phyloP scores from a whole-genome alignment of 2,888 invertebrate species.

The Torymus aiolomorphi region DNA sequence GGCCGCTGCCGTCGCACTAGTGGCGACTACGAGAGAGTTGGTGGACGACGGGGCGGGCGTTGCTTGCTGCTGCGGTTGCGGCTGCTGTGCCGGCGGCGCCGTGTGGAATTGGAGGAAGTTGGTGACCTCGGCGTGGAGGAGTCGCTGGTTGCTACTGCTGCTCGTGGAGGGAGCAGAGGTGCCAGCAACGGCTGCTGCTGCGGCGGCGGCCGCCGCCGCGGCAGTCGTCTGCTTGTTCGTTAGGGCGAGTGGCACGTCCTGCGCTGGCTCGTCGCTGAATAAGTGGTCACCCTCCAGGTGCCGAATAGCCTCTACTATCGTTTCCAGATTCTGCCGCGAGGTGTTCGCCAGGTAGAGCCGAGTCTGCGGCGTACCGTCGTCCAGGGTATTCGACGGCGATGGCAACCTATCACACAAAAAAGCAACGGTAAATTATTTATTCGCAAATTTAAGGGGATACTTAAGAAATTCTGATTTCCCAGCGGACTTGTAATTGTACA shows the following conservation, averaged over 20 bases:
- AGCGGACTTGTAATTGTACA: no score
- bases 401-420: conserved; percentile 77
- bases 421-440: no score
- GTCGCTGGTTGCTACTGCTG: conserved; percentile 75
- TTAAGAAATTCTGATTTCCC: no score
- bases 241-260: conserved; percentile 71
- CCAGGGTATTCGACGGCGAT: conserved; percentile 76
- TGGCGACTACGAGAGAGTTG: conserved; percentile 68
- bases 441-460: no score
- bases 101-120: conserved; percentile 81
- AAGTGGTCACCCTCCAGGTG: conserved; percentile 97
- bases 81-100: conserved; percentile 80
- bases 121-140: conserved; percentile 79
- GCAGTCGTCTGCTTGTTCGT: conserved; percentile 70
- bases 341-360: conserved; percentile 82
- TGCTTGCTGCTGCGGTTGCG: conserved; percentile 76
- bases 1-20: conserved; percentile 78
- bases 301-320: conserved; percentile 98
- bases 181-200: conserved; percentile 72
- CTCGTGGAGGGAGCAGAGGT: conserved; percentile 64
- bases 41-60: conserved; percentile 86
- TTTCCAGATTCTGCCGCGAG: conserved; percentile 96
- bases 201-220: conserved; percentile 59
- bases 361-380: conserved; percentile 76
- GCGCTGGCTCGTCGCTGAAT: conserved; percentile 85